Percentiles rank a stretch among this genome's conserved stretches.
phyloP scores from a whole-genome alignment of 2,797 vertebrate species.

The Malurus splendens region DNA sequence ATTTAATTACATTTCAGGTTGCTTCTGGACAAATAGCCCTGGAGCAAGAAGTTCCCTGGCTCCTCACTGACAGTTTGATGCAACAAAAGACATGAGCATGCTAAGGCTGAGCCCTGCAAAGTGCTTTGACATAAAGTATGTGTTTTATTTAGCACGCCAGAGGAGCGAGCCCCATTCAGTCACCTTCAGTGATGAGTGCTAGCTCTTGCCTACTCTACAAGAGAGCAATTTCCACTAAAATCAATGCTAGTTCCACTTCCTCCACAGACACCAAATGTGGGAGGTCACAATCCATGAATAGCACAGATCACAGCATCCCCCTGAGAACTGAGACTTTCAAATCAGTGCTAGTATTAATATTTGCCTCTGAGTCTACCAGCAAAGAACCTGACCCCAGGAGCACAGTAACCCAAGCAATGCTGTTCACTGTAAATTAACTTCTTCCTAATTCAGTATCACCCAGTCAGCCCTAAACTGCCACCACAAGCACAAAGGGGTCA shows the following conservation, averaged over 20 bases:
- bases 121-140: neutral
- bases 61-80: neutral
- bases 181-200: neutral
- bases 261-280: neutral
- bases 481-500: neutral
- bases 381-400: neutral
- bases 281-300: neutral
- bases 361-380: neutral
- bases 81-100: neutral
- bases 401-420: neutral
- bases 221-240: neutral
- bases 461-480: neutral
- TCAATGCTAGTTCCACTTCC: neutral
- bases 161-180: neutral
- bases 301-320: neutral
- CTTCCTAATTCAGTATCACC: neutral
- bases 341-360: neutral
- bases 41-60: neutral
- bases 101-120: neutral
- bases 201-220: neutral
- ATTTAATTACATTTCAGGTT: conserved; percentile 1
- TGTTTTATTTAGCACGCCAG: neutral
- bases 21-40: neutral
- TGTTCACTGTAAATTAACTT: neutral
- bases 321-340: neutral